A percentile compares a stretch with the other conserved stretches of the same genome.
phyloP scores from a whole-genome alignment of 1,140 invertebrate species.

The Medauroidea extradentata region DNA sequence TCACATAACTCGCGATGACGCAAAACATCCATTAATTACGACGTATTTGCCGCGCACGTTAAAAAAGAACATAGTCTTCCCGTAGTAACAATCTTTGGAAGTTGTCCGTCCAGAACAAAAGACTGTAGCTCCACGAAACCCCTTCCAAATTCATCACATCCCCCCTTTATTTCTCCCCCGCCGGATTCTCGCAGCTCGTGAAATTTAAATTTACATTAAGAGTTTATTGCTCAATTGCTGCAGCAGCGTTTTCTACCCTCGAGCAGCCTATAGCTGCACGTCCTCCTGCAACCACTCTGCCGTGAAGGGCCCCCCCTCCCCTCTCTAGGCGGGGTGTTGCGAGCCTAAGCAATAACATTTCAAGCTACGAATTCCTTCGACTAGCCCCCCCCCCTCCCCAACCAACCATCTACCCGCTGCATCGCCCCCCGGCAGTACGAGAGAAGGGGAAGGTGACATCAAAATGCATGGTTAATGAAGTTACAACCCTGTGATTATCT shows the following conservation, averaged over 20 bases:
- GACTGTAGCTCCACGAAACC: background rate
- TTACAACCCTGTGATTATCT: slow-evolving; percentile 3
- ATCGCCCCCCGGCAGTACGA: background rate
- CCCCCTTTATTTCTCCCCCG: background rate
- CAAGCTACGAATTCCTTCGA: slow-evolving; percentile 2
- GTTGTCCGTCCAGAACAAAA: background rate
- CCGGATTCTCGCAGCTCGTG: background rate
- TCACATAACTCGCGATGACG: background rate
- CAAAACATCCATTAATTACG: background rate
- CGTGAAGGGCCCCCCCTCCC: background rate
- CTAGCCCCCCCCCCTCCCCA: background rate
- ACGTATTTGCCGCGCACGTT: background rate
- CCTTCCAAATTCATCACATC: background rate
- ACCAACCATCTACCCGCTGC: background rate
- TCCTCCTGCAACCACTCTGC: too few species aligned
- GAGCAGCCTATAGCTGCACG: background rate
- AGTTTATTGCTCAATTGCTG: slow-evolving; percentile 13
- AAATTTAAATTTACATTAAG: slow-evolving; percentile 11
- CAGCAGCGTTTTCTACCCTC: background rate
- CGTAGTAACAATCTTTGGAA: background rate
- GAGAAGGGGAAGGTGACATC: background rate
- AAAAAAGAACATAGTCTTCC: background rate
- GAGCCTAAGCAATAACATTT: slow-evolving; percentile 1
- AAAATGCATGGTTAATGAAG: slow-evolving; percentile 14
- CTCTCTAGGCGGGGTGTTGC: background rate